phyloP scores from a whole-genome alignment of 1,140 invertebrate genomes.

The Cardiocondyla obscurior region DNA sequence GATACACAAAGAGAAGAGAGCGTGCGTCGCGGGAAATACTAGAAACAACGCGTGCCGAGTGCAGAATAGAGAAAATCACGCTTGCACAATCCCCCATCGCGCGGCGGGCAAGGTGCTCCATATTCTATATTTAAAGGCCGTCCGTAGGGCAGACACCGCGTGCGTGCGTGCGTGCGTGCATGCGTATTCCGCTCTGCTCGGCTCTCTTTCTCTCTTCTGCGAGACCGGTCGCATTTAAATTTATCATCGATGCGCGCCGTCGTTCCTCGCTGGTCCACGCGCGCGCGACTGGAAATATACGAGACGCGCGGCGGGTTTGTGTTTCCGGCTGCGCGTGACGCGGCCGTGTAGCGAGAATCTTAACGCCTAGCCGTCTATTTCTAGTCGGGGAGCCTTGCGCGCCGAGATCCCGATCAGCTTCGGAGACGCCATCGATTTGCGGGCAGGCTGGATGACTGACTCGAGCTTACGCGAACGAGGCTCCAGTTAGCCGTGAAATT shows the following conservation, averaged over 20 bases:
- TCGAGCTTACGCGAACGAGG: not conserved
- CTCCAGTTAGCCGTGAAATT: not conserved
- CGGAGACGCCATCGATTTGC: slow-evolving; percentile 28
- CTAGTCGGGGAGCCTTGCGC: slow-evolving; percentile 46
- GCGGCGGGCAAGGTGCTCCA: slow-evolving; percentile 72
- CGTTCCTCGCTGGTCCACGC: slow-evolving; percentile 5
- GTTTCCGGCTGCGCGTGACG: slow-evolving; percentile 63
- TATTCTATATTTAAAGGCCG: slow-evolving; percentile 76
- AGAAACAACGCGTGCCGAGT: slow-evolving; percentile 61
- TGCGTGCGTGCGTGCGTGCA: slow-evolving; percentile 44
- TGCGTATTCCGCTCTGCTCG: not conserved
- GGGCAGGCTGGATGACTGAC: not conserved
- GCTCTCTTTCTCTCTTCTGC: slow-evolving; percentile 12
- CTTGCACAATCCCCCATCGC: slow-evolving; percentile 70
- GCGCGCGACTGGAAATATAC: slow-evolving; percentile 66
- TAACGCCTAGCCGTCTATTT: slow-evolving; percentile 64
- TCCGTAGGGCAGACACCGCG: slow-evolving; percentile 55
- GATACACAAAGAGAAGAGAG: slow-evolving; percentile 8
- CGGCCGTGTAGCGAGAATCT: slow-evolving; percentile 64
- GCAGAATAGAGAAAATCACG: slow-evolving; percentile 68
- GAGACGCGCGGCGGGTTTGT: slow-evolving; percentile 52
- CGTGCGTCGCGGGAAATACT: slow-evolving; percentile 3
- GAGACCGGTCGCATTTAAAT: slow-evolving; percentile 70
- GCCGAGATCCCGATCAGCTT: slow-evolving; percentile 50
- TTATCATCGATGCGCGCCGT: slow-evolving; percentile 64